Base-by-base conservation (phyloP, 1,140 invertebrate species). In the Macrobrachium rosenbergii region DNA sequence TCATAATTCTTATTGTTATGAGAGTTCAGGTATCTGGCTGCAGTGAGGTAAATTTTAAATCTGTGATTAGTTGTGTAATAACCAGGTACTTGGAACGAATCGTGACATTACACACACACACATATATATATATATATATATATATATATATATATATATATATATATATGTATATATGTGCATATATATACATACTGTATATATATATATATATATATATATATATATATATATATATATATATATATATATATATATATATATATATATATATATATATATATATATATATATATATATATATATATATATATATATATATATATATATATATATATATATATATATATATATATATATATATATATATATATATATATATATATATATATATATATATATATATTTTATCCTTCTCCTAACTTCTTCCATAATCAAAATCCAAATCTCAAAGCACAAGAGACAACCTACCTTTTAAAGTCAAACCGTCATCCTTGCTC, bases 171-270 rank as follows among this genome's bases (percentile, higher is more conserved):
- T 37, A 37, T 37, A 37, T 37, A 37, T 37, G 3, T 37, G 3
- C 3, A 37, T 37, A 37, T 37, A 37, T 37, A 37, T 37, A 37
- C 3, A 37, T 37, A 37, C 1, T 37, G 3, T 37, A 37, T 37
- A 37, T 37, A 37, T 37, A 37, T 37, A 37, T 37, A 37, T 37
- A 58, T 77, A 52, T 43, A 77, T 77, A 52, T 77, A 77, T 77
- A 52, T 77, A 52, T 43, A 77, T 77, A 77, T 58, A 58, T 52
- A 77, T 77, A 52, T 52, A 77, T 77, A 77, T 77, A 77, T 77
- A 77, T 77, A 77, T 77, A 77, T 77, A 77, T 77, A 77, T 77
- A 77, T 77, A 77, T 77, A 52, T 77, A 77, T 77, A 77, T 77
- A 77, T 77, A 77, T 77, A 52, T 77, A 52, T 77, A 77, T 77